Conservation (phyloP, 2,888 invertebrate genomes). For the Scelioninae gen. 1 region DNA sequence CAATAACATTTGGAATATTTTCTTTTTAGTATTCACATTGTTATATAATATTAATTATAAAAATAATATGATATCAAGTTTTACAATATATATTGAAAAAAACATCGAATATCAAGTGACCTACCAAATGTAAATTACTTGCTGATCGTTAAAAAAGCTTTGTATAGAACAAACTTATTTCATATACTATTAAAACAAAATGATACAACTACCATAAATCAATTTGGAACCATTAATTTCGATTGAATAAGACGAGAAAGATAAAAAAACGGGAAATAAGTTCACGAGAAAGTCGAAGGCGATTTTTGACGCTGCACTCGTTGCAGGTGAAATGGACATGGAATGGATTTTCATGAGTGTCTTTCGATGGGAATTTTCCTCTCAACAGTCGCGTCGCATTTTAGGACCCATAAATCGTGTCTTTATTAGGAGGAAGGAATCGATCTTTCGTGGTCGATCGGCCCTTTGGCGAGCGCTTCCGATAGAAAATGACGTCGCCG, state of each 20-base stretch:
- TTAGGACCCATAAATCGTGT: slow-evolving; percentile 64
- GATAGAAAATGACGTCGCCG: slow-evolving; percentile 71
- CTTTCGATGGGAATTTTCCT: slow-evolving; percentile 33
- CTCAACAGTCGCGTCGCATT: slow-evolving; percentile 20
- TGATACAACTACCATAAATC: neutral
- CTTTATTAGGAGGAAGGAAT: slow-evolving; percentile 70
- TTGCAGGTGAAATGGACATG: slow-evolving; percentile 12
- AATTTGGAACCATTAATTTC: slow-evolving; percentile 9
- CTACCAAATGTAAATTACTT: too few species aligned
- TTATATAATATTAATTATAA: too few species aligned
- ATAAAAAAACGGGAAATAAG: slow-evolving; percentile 13
- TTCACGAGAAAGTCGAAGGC: slow-evolving; percentile 24
- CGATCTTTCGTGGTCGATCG: slow-evolving; percentile 64
- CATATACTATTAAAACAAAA: too few species aligned
- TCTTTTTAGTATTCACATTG: too few species aligned
- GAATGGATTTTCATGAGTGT: slow-evolving; percentile 17
- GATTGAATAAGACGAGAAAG: neutral
- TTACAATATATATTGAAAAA: too few species aligned
- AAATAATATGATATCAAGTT: too few species aligned
- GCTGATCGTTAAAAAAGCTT: too few species aligned
- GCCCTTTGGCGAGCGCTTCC: slow-evolving; percentile 59
- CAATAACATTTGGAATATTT: too few species aligned
- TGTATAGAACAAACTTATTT: too few species aligned
- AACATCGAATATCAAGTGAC: too few species aligned
- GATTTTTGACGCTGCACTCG: slow-evolving; percentile 8